A percentile compares a stretch with the other conserved stretches of the same genome.
Conservation (phyloP, 2,113 vertebrate genomes). For the Gymnocephalus cernua region DNA sequence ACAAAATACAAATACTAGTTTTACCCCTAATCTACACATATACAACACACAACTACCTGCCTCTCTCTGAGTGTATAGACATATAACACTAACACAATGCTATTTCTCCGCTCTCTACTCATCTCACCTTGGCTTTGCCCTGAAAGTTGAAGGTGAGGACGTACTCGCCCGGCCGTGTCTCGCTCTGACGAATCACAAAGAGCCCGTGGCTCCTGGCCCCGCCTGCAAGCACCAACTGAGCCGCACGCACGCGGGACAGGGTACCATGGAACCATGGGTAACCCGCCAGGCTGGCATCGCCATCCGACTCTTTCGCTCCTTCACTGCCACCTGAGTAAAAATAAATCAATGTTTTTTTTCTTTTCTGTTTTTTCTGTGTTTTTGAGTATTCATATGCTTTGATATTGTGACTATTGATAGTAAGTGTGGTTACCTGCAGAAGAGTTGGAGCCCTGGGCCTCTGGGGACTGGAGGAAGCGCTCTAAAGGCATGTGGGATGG, state of each 20-base stretch:
- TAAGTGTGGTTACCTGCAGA: conserved; percentile 81
- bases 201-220: conserved; percentile 92
- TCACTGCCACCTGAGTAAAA: conserved; percentile 73
- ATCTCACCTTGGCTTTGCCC: conserved; percentile 95
- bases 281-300: conserved; percentile 84
- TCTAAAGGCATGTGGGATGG: conserved; percentile 91
- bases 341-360: neutral
- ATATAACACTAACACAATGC: neutral
- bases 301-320: conserved; percentile 79
- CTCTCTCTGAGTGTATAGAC: neutral
- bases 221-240: conserved; percentile 93
- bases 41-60: neutral
- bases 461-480: conserved; percentile 91
- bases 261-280: conserved; percentile 99
- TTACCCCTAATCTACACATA: neutral
- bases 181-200: conserved; percentile 97
- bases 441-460: conserved; percentile 79
- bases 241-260: conserved; percentile 91
- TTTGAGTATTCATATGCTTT: neutral
- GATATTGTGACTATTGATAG: neutral
- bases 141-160: conserved; percentile 99
- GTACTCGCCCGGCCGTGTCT: conserved; percentile 94
- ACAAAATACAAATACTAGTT: neutral
- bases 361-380: neutral
- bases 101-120: neutral